These are phyloP conservation scores for Molossus molossus DNA, from an alignment of 2,797 vertebrate genomes.

Conservation along the genomic window DNA sequence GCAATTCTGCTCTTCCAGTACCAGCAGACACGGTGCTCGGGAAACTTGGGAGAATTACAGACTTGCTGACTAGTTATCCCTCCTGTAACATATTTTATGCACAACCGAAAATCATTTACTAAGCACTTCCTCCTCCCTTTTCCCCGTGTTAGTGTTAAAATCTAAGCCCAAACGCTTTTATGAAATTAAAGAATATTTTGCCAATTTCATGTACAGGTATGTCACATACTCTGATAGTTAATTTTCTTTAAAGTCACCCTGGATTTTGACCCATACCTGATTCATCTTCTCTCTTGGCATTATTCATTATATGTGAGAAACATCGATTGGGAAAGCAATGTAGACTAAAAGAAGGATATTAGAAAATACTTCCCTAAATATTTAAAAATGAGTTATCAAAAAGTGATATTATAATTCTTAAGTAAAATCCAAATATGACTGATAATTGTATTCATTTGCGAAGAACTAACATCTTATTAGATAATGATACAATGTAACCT, in stretches of 20 bases:
- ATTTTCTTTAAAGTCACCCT: background rate
- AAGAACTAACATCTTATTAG: slow-evolving; percentile 47
- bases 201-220: background rate
- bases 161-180: background rate
- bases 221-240: background rate
- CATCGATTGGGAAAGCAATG: background rate
- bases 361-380: slow-evolving; percentile 24
- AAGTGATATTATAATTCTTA: slow-evolving; percentile 15
- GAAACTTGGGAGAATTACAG: background rate
- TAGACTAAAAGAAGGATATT: background rate
- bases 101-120: background rate
- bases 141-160: background rate
- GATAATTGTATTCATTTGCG: slow-evolving; percentile 24
- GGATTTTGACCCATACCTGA: background rate
- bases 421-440: background rate
- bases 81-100: background rate
- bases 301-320: background rate
- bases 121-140: background rate
- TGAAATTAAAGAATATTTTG: slow-evolving; percentile 33
- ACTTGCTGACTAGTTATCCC: background rate
- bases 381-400: slow-evolving; percentile 12
- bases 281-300: background rate
- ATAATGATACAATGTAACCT: background rate
- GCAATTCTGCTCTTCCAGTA: background rate
- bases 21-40: background rate